Percentiles rank a stretch among this genome's conserved stretches.
These are phyloP conservation scores for Anoplius nigerrimus DNA, from an alignment of 2,888 invertebrate species.

Conservation along the genomic window DNA sequence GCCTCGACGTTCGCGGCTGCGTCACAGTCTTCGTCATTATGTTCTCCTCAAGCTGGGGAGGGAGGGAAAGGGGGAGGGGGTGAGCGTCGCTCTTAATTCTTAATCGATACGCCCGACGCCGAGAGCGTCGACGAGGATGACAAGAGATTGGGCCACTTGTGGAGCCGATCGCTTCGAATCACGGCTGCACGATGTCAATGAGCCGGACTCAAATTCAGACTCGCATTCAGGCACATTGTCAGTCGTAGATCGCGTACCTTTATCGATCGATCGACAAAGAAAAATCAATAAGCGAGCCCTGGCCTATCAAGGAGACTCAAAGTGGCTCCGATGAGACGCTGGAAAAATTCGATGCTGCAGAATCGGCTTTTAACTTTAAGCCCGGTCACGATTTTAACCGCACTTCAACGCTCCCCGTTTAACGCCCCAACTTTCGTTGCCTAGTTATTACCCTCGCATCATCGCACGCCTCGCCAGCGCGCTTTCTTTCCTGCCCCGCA, in stretches of 20 bases:
- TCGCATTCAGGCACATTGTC: no score
- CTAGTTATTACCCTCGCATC: constrained; percentile 43
- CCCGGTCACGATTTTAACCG: constrained; percentile 28
- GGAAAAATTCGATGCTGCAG: background rate
- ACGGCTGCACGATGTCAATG: no score
- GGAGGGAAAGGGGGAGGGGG: background rate
- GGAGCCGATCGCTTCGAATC: no score
- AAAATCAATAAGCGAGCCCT: no score
- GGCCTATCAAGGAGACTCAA: background rate
- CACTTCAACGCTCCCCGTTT: constrained; percentile 32
- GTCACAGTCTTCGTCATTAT: constrained; percentile 2
- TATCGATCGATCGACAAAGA: no score
- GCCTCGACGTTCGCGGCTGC: constrained; percentile 17
- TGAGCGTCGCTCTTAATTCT: constrained; percentile 15
- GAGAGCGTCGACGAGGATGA: no score
- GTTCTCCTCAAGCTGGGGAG: no score
- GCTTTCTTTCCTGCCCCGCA: constrained; percentile 22
- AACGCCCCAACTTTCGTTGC: constrained; percentile 39
- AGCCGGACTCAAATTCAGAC: no score
- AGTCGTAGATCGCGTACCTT: no score
- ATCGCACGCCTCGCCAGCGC: constrained; percentile 10
- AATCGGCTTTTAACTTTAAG: background rate
- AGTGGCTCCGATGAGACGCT: no score
- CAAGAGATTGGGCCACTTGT: no score
- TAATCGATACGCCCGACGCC: no score